Evolutionary conservation across 2,113 vertebrate genomes (phyloP).

Genomic region (Elephas maximus): DNA sequence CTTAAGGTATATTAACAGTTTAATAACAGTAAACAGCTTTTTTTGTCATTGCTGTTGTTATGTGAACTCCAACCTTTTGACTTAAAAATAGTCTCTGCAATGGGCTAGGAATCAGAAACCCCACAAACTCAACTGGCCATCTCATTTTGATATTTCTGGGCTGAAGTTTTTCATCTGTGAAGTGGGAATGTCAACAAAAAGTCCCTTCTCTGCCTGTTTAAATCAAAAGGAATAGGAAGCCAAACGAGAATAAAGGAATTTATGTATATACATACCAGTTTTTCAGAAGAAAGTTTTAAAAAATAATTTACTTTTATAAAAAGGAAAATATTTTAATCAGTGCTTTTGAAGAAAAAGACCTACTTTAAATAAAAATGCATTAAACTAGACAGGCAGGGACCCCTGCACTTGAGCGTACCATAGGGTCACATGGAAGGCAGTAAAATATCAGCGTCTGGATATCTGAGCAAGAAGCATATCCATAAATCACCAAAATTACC

Average conservation of each 20-base stretch:
- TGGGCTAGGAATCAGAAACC: background rate
- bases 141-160: background rate
- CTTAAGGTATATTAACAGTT: background rate
- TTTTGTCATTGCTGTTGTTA: background rate
- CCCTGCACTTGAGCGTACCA: background rate
- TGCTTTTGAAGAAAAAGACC: background rate
- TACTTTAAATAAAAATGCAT: background rate
- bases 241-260: background rate
- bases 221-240: background rate
- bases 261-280: background rate
- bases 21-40: background rate
- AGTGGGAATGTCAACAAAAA: background rate
- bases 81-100: background rate
- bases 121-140: background rate
- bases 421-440: background rate
- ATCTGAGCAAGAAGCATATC: background rate
- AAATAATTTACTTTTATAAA: background rate
- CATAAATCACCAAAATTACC: background rate
- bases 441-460: background rate
- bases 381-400: background rate
- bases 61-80: background rate
- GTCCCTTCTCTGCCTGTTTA: background rate
- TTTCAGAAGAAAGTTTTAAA: constrained; percentile 21
- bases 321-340: constrained; percentile 4
- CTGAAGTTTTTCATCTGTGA: background rate